These are phyloP conservation scores for Salmo trutta DNA, from an alignment of 2,797 vertebrate genomes.

Conservation along the genomic window DNA sequence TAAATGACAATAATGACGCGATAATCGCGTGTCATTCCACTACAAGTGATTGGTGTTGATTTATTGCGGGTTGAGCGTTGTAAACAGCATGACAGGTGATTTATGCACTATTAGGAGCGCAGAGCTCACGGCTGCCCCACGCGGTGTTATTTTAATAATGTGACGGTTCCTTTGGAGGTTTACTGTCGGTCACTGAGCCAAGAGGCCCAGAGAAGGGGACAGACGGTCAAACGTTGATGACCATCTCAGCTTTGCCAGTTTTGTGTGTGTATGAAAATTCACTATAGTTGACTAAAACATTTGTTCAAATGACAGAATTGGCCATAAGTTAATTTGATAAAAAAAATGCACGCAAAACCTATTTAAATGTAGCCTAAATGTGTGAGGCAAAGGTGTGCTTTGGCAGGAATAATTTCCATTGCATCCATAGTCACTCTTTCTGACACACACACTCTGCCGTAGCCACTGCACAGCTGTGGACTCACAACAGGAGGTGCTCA, in stretches of 20 bases:
- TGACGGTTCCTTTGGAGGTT: constrained; percentile 62
- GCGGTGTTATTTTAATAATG: constrained; percentile 48
- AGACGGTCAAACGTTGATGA: neutral
- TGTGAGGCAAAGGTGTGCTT: too few relatives aligned
- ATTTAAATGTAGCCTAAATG: too few relatives aligned
- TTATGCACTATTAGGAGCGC: constrained; percentile 44
- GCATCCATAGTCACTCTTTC: too few relatives aligned
- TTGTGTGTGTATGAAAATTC: too few relatives aligned
- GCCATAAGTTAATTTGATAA: too few relatives aligned
- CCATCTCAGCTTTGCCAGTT: constrained; percentile 16
- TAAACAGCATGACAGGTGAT: constrained; percentile 46
- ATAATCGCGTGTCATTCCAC: neutral
- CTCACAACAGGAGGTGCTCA: constrained; percentile 48
- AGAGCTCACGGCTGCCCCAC: constrained; percentile 53
- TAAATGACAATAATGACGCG: neutral
- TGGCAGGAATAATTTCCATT: too few relatives aligned
- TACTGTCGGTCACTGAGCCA: constrained; percentile 75
- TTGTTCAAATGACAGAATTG: too few relatives aligned
- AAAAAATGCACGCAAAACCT: too few relatives aligned
- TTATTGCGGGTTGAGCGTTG: constrained; percentile 24
- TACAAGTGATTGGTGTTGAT: constrained; percentile 17
- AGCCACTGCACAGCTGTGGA: constrained; percentile 45
- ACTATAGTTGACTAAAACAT: too few relatives aligned
- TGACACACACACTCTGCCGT: too few relatives aligned
- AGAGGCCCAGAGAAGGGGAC: constrained; percentile 56